These are phyloP conservation scores for Drosophila takahashii DNA, from an alignment of 1,140 invertebrate species.

Conservation along the genomic window DNA sequence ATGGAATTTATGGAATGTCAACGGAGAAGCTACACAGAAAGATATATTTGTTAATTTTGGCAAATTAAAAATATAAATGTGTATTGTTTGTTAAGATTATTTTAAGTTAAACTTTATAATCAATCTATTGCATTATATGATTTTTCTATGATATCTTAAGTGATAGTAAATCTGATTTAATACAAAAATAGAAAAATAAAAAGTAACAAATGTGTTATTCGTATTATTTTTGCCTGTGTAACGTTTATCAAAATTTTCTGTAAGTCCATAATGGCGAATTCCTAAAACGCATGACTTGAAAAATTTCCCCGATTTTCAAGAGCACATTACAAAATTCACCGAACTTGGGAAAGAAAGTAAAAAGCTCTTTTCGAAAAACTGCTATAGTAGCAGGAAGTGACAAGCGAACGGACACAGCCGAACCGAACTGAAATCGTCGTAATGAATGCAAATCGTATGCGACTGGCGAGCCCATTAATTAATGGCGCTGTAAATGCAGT, in stretches of 20 bases:
- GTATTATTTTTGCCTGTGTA: background rate
- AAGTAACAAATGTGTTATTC: too few species aligned
- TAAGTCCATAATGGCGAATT: background rate
- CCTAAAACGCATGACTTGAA: background rate
- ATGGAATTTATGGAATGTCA: constrained; percentile 25
- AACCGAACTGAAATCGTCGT: constrained; percentile 55
- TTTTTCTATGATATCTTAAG: too few species aligned
- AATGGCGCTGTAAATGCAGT: constrained; percentile 71
- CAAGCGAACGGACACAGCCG: constrained; percentile 47
- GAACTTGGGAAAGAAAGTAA: constrained; percentile 54
- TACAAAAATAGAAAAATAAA: background rate
- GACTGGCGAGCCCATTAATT: constrained; percentile 66
- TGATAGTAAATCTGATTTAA: too few species aligned
- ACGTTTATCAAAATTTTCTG: background rate
- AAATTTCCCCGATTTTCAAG: constrained; percentile 71
- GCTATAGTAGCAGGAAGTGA: constrained; percentile 71
- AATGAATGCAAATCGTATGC: constrained; percentile 78
- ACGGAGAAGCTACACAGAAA: background rate
- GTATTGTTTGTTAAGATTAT: background rate
- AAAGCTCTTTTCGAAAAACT: constrained; percentile 53
- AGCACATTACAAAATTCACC: constrained; percentile 52
- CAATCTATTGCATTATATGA: too few species aligned
- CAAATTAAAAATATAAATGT: too few species aligned
- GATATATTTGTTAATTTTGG: too few species aligned
- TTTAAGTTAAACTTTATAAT: too few species aligned